Evolutionary conservation across 2,797 vertebrate species (phyloP).

Genomic region (Danio jaintianensis): DNA sequence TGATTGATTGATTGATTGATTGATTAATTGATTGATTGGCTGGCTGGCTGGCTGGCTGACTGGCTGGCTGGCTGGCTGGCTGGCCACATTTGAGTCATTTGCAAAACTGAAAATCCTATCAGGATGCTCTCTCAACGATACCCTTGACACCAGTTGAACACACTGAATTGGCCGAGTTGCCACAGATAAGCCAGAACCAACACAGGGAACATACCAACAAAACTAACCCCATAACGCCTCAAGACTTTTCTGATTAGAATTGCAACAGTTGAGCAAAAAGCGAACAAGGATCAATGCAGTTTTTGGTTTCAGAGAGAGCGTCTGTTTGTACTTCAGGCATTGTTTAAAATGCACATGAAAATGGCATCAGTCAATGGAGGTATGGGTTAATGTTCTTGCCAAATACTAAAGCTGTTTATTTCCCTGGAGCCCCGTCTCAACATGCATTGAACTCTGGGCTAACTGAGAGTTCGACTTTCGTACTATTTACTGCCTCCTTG

Average conservation of each 20-base stretch:
- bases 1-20: no score
- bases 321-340: slow-evolving; percentile 4
- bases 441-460: slow-evolving; percentile 59
- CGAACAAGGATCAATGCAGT: background rate
- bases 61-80: no score
- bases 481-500: slow-evolving; percentile 76
- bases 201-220: no score
- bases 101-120: no score
- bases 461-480: slow-evolving; percentile 77
- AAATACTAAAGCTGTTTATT: slow-evolving; percentile 15
- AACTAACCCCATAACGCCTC: background rate
- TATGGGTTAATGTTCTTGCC: slow-evolving; percentile 9
- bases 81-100: no score
- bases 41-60: no score
- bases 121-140: no score
- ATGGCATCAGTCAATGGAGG: background rate
- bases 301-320: slow-evolving; percentile 4
- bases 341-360: slow-evolving; percentile 28
- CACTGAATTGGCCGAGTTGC: no score
- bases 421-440: slow-evolving; percentile 31
- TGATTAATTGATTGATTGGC: no score
- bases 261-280: background rate
- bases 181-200: no score
- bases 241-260: background rate
- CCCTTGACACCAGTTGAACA: no score